phyloP scores from a whole-genome alignment of 2,888 invertebrate genomes.

The Heteromyza rotundicornis region DNA sequence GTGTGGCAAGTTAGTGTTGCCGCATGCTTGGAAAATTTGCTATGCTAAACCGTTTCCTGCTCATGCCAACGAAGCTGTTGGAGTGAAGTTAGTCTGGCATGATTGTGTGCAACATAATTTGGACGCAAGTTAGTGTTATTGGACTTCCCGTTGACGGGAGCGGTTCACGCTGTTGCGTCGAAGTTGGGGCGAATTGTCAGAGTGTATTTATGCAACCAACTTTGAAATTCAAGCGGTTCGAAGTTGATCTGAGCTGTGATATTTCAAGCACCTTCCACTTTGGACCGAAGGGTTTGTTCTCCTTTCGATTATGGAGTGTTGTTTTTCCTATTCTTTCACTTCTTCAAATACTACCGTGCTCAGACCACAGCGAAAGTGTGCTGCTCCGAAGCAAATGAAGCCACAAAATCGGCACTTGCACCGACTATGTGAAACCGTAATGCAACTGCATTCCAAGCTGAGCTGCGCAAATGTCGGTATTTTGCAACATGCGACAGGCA shows the following conservation, averaged over 20 bases:
- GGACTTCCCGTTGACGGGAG: background rate
- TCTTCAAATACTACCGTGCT: no score
- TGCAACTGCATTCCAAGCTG: conserved; percentile 2
- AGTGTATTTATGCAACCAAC: no score
- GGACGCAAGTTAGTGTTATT: background rate
- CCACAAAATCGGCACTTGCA: conserved; percentile 17
- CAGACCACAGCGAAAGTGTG: background rate
- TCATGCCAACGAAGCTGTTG: background rate
- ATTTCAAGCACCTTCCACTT: no score
- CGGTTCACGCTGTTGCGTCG: background rate
- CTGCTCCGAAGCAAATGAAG: background rate
- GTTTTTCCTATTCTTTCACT: no score
- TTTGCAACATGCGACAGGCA: background rate
- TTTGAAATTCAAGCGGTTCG: no score
- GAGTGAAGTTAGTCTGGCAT: background rate
- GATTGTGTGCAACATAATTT: conserved; percentile 1
- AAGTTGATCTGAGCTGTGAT: no score
- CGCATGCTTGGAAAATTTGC: background rate
- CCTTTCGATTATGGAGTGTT: no score
- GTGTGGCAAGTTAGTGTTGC: conserved; percentile 1
- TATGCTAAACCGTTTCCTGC: background rate
- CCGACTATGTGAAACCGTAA: background rate
- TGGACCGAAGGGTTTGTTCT: no score
- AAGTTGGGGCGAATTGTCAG: no score
- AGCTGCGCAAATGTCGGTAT: conserved; percentile 27